A percentile compares a stretch with the other conserved stretches of the same genome.
phyloP scores from a whole-genome alignment of 1,140 invertebrate species.

The Stegodyphus mimosarum region DNA sequence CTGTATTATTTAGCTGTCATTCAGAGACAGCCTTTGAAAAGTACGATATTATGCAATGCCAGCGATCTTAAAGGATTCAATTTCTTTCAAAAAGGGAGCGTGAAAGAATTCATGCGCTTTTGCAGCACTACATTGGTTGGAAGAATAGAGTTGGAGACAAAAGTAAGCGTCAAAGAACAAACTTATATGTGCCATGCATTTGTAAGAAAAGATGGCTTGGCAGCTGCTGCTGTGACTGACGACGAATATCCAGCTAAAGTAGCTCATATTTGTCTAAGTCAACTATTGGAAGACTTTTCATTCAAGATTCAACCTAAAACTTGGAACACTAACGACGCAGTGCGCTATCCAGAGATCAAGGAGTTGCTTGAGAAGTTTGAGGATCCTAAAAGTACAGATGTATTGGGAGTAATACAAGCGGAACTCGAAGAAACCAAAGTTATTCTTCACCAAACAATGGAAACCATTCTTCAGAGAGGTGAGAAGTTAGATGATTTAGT shows the following conservation, averaged over 20 bases:
- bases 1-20: slow-evolving; percentile 43
- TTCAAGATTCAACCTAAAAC: slow-evolving; percentile 68
- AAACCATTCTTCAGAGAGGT: slow-evolving; percentile 93
- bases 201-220: slow-evolving; percentile 88
- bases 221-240: slow-evolving; percentile 94
- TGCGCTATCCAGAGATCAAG: background rate
- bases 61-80: slow-evolving; percentile 19
- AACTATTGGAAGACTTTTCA: slow-evolving; percentile 92
- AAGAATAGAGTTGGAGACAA: slow-evolving; percentile 82
- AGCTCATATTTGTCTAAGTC: slow-evolving; percentile 93
- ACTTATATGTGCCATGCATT: slow-evolving; percentile 98
- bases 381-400: slow-evolving; percentile 77
- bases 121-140: slow-evolving; percentile 95
- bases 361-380: slow-evolving; percentile 10
- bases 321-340: slow-evolving; percentile 76
- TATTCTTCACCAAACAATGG: slow-evolving; percentile 97
- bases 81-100: slow-evolving; percentile 70
- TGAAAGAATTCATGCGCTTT: slow-evolving; percentile 96
- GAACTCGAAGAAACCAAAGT: slow-evolving; percentile 99
- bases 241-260: slow-evolving; percentile 97
- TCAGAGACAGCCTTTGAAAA: slow-evolving; percentile 4
- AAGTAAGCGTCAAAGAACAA: slow-evolving; percentile 79
- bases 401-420: slow-evolving; percentile 95
- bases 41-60: background rate
- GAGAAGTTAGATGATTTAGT: slow-evolving; percentile 99